phyloP scores from a whole-genome alignment of 2,113 vertebrate genomes.

The Asarcornis scutulata region DNA sequence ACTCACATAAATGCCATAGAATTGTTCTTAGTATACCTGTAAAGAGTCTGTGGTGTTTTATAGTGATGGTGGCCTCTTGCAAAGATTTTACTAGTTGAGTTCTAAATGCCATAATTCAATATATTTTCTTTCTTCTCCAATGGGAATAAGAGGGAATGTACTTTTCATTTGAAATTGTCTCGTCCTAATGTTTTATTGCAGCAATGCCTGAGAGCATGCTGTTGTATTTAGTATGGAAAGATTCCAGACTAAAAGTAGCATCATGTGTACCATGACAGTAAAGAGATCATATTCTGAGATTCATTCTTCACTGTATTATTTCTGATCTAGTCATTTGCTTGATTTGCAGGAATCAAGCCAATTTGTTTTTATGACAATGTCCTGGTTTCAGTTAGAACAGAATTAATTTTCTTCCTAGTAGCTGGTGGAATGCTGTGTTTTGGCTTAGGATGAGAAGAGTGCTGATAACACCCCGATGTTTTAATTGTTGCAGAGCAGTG shows the following conservation, averaged over 20 bases:
- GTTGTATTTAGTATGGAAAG: neutral
- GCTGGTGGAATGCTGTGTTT: no score
- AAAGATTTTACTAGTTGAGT: neutral
- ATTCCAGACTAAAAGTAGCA: neutral
- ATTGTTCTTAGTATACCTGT: neutral
- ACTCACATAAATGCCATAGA: neutral
- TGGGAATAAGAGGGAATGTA: neutral
- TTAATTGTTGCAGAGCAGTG: no score
- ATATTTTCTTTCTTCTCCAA: neutral
- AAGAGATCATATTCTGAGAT: neutral
- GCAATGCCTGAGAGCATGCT: neutral
- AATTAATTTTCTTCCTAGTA: no score
- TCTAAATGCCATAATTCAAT: neutral
- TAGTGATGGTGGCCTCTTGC: neutral
- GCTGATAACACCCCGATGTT: no score
- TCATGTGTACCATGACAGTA: neutral
- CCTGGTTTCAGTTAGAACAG: no score
- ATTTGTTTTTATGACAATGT: neutral
- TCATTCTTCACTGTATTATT: neutral
- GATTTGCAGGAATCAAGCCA: neutral
- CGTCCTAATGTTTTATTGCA: neutral
- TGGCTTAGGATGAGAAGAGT: no score
- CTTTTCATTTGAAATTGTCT: conserved; percentile 4
- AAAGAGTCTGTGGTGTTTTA: neutral
- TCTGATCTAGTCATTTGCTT: neutral